These are phyloP conservation scores for Antheraea assamensis DNA, from an alignment of 2,888 invertebrate genomes.

Conservation along the genomic window DNA sequence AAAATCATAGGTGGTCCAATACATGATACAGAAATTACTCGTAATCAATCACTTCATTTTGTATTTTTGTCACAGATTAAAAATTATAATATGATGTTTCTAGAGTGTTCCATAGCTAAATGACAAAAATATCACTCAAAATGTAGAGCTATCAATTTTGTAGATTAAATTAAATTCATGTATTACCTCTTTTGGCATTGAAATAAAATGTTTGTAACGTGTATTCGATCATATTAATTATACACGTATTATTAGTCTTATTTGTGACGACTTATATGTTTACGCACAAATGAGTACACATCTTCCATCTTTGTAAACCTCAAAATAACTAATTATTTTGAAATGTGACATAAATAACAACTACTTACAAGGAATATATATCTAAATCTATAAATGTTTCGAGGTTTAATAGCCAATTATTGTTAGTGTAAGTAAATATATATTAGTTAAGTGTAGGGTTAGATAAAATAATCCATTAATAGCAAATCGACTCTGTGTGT, in stretches of 20 bases:
- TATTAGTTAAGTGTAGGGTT: slow-evolving; percentile 71
- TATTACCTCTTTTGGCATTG: slow-evolving; percentile 21
- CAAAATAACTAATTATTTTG: slow-evolving; percentile 3
- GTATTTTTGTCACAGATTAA: background rate
- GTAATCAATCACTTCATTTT: background rate
- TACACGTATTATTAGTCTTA: slow-evolving; percentile 39
- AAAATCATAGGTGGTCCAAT: slow-evolving; percentile 41
- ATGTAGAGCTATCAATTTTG: background rate
- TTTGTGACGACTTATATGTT: slow-evolving; percentile 47
- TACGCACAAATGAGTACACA: slow-evolving; percentile 64
- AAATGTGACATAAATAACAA: slow-evolving; percentile 32
- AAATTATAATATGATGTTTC: background rate
- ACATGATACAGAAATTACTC: slow-evolving; percentile 31
- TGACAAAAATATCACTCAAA: background rate
- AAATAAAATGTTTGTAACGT: slow-evolving; percentile 24
- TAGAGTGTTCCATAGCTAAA: background rate
- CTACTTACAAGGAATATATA: slow-evolving; percentile 40
- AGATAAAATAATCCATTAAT: slow-evolving; percentile 50
- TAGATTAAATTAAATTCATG: background rate
- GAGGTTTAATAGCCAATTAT: slow-evolving; percentile 68
- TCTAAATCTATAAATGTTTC: slow-evolving; percentile 52
- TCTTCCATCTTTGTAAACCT: slow-evolving; percentile 47
- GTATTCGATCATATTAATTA: slow-evolving; percentile 34
- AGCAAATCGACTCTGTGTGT: slow-evolving; percentile 58
- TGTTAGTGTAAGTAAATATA: slow-evolving; percentile 71